A percentile compares a stretch with the other conserved stretches of the same genome.
Conservation (phyloP, 2,888 invertebrate genomes). For the Heteromyza rotundicornis region DNA sequence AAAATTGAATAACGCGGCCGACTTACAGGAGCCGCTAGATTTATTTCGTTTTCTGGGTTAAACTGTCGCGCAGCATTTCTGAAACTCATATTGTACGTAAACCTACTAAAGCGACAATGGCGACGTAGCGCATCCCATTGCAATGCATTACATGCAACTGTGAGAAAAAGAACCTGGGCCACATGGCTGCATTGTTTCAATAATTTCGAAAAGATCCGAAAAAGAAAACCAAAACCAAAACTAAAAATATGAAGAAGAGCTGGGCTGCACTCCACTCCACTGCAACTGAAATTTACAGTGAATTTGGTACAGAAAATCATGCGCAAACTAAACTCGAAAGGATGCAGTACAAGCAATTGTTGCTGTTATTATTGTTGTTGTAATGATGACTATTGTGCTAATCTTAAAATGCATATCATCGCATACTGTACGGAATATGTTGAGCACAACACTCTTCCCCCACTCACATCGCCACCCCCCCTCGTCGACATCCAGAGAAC, state of each 20-base stretch:
- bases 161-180: constrained; percentile 14
- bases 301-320: neutral
- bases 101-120: too few species aligned
- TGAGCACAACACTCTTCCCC: too few species aligned
- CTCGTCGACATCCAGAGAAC: neutral
- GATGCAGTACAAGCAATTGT: constrained; percentile 39
- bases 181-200: too few species aligned
- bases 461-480: too few species aligned
- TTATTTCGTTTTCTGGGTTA: constrained; percentile 30
- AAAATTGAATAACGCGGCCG: constrained; percentile 9
- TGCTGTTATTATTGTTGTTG: constrained; percentile 36
- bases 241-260: too few species aligned
- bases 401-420: constrained; percentile 7
- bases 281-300: neutral
- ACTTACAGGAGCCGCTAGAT: constrained; percentile 30
- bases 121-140: too few species aligned
- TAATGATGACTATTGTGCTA: constrained; percentile 15
- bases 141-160: constrained; percentile 28
- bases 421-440: neutral
- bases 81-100: neutral
- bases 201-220: constrained; percentile 29
- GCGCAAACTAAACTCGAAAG: neutral
- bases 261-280: too few species aligned
- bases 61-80: constrained; percentile 11
- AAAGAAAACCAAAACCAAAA: constrained; percentile 9